A percentile compares a stretch with the other conserved stretches of the same genome.
Evolutionary conservation across 2,797 vertebrate genomes (phyloP).

Genomic region (Spatula clypeata): DNA sequence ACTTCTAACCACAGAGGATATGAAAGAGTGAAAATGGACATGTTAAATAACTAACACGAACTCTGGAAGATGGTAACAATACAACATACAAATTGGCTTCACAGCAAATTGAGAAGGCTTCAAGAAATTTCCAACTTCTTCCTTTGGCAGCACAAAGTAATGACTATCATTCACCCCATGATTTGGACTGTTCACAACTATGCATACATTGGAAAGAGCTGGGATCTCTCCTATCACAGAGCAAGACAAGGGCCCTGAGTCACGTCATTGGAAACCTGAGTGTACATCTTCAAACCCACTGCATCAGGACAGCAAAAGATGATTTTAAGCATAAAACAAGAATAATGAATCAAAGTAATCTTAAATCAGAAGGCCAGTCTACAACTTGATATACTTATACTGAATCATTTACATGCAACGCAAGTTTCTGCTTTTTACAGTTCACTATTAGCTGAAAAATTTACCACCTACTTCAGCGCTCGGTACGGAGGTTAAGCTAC

Average conservation of each 20-base stretch:
- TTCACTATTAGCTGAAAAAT: conserved; percentile 20
- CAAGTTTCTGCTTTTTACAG: not conserved
- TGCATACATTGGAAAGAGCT: not conserved
- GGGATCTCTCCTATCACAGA: not conserved
- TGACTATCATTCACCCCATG: not conserved
- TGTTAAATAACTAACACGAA: not conserved
- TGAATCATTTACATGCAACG: not conserved
- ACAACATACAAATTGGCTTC: not conserved
- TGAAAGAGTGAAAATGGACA: not conserved
- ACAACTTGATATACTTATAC: not conserved
- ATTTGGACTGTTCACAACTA: not conserved
- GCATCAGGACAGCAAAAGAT: not conserved
- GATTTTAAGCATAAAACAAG: not conserved
- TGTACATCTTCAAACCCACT: not conserved
- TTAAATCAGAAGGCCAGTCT: not conserved
- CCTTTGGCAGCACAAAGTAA: not conserved
- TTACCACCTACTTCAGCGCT: conserved; percentile 32
- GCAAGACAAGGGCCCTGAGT: not conserved
- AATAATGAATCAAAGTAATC: not conserved
- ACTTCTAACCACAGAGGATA: not conserved
- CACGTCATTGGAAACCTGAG: not conserved
- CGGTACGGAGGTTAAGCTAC: conserved; percentile 58
- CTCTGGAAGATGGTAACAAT: not conserved
- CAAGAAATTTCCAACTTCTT: not conserved
- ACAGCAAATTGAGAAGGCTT: not conserved